Base-by-base conservation (phyloP, 2,888 invertebrate species). In the Tachina grossa region DNA sequence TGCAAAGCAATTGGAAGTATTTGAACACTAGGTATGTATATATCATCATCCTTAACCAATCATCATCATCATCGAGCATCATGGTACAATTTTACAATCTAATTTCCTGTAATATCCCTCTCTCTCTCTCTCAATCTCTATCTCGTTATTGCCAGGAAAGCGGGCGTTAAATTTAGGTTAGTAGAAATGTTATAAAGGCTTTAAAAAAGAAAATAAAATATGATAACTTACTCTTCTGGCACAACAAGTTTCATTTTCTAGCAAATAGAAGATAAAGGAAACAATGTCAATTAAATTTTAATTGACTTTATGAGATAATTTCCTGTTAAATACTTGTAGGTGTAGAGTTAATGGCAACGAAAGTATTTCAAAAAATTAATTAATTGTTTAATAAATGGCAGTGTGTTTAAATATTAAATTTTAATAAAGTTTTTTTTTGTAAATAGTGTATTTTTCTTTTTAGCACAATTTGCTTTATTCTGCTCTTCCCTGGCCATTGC, bases 51-150 rank as follows among this genome's bases (percentile, higher is more conserved):
- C 47, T 79, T 63, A 71, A 55, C 47, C 47, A 63, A 77, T 77
- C 66, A 66, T 53, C 75, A 19, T 75, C 75, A 76, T 31, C 31
- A 31, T 31, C 1, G 31, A 31, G 31, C 61, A 49, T 69, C 76
- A 76, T 75, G 61, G 65, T 65, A 77, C 65, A 66, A 83, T 59
- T 74, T 76, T 76, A 81, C 79, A 79, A 85, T 83, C 51, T 83
- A 85, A 85, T 85, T 83, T 85, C 85, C 85, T 76, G 65, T 82
- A 53, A n/a, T n/a, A n/a, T n/a, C n/a, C n/a, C n/a, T n/a, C 19
- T 47, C n/a, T 9, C 14, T 31, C 31, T 31, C 6, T 31, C 31
- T 31, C 31, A 6, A 0, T 31, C 6, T 31, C 0, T 6, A 5
- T 31, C 6, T 19, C 11, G 41, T 16, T 65, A 31, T 45, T 61